Conservation (phyloP, 2,113 vertebrate species). For the Kryptolebias marmoratus region DNA sequence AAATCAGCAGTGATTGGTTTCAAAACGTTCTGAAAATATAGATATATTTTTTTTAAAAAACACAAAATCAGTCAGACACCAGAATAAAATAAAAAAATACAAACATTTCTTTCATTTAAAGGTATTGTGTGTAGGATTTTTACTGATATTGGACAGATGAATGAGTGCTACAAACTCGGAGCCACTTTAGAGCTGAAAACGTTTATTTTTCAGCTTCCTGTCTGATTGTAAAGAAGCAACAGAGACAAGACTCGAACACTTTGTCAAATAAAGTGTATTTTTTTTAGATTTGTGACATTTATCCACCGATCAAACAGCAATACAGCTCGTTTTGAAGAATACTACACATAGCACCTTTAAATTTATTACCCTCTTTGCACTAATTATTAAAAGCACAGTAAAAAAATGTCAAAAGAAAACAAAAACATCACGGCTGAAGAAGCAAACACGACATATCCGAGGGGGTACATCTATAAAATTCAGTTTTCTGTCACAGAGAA, state of each 20-base stretch:
- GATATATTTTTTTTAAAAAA: conserved; percentile 42
- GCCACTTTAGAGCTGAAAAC: conserved; percentile 24
- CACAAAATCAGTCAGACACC: conserved; percentile 60
- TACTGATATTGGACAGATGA: conserved; percentile 27
- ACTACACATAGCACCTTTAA: conserved; percentile 75
- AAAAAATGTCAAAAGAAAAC: conserved; percentile 41
- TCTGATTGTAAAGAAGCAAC: conserved; percentile 40
- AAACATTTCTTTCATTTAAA: conserved; percentile 50
- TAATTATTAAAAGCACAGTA: conserved; percentile 48
- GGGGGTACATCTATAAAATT: conserved; percentile 50
- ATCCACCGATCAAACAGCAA: conserved; percentile 34
- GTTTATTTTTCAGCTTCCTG: conserved; percentile 14
- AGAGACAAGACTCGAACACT: conserved; percentile 11
- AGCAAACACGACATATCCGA: conserved; percentile 64
- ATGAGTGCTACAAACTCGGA: conserved; percentile 49
- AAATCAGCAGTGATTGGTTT: conserved; percentile 43
- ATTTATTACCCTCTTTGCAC: conserved; percentile 40
- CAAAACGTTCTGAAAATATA: conserved; percentile 38
- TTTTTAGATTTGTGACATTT: conserved; percentile 12
- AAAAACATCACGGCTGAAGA: conserved; percentile 50
- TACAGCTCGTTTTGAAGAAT: conserved; percentile 35
- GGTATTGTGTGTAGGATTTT: conserved; percentile 68
- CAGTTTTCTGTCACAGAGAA: conserved; percentile 39
- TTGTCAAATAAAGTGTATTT: conserved; percentile 17
- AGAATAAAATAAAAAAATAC: conserved; percentile 40